phyloP scores from a whole-genome alignment of 2,888 invertebrate genomes.

The Stramonita haemastoma region DNA sequence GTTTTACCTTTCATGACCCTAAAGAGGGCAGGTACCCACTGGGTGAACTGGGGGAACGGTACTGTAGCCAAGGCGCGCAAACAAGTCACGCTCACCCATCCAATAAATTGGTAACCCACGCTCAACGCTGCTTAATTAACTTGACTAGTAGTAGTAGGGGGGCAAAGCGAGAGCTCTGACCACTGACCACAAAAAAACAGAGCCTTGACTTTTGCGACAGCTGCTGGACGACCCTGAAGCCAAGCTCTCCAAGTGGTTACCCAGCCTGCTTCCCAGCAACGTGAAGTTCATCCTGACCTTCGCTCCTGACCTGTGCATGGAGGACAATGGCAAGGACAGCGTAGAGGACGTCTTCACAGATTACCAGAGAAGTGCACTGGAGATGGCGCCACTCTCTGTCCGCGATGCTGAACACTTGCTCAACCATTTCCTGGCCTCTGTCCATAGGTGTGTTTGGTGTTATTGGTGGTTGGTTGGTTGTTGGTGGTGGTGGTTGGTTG shows the following conservation, averaged over 20 bases:
- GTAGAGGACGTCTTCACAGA: not conserved
- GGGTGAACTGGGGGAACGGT: too few relatives aligned
- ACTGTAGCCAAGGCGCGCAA: too few relatives aligned
- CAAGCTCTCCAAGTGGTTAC: constrained; percentile 69
- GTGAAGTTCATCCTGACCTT: constrained; percentile 71
- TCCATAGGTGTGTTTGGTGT: constrained; percentile 11
- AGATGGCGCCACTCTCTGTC: constrained; percentile 49
- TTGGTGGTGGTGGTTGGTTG: not conserved
- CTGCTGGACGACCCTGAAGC: constrained; percentile 61
- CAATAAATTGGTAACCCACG: too few relatives aligned
- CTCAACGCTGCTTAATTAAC: too few relatives aligned
- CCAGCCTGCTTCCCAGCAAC: constrained; percentile 63
- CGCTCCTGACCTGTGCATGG: constrained; percentile 43
- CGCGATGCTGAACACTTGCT: constrained; percentile 55
- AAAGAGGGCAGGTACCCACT: too few relatives aligned
- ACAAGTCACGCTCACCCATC: too few relatives aligned
- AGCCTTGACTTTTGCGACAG: constrained; percentile 6
- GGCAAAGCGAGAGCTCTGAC: too few relatives aligned
- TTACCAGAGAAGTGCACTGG: constrained; percentile 47
- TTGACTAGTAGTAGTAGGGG: too few relatives aligned
- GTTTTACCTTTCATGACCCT: too few relatives aligned
- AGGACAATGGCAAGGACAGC: constrained; percentile 36
- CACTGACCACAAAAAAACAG: too few relatives aligned
- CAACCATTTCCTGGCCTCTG: constrained; percentile 48
- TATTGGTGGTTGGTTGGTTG: not conserved